Base-by-base conservation (phyloP, 2,113 vertebrate species). In the Periophthalmodon schlosseri region DNA sequence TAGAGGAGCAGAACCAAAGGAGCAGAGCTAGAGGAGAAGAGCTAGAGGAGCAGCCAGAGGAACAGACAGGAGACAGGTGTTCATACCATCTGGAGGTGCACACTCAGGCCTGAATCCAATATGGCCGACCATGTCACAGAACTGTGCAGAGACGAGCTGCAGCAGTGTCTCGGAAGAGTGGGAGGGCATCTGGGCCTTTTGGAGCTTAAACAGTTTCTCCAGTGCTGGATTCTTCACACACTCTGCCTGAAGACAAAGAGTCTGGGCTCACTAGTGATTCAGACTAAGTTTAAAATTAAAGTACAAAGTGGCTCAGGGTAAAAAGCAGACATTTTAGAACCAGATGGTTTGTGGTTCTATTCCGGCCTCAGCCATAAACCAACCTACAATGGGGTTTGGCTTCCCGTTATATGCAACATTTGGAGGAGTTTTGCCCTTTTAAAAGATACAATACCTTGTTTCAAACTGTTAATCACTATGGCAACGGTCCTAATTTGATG, bases 41-140 rank as follows among this genome's bases (percentile, higher is more conserved):
- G 52, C n/a, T 0, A 15, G 52, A 56, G 52, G 9, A 3, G 10
- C 9, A 2, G 8, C 0, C 2, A 15, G 12, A 49, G 47, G 20
- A 56, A 2, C 21, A 56, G 39, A 56, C 28, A 21, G 18, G 0
- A 23, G 21, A n/a, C 14, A 56, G 52, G 52, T 56, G 16, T 8
- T 10, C 54, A 10, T 95, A 99, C 97, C 94, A 15, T 71, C 3
- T 46, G 93, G 89, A 67, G 87, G 72, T 0, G 95, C 93, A 16
- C 89, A 95, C 52, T 91, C 84, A 66, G 94, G 93, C 49, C 96
- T 95, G 91, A 95, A 97, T 60, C 97, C 96, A 20, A 92, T 86
- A 0, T 74, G 90, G 84, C 92, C 92, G 10, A 97, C 89, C 4
- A 87, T 75, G 15, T 83, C 52, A 15, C 93, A 94, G 85, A 96